Percentiles rank a stretch among this genome's conserved stretches.
Conservation (phyloP, 2,113 vertebrate species). For the Centrocercus urophasianus region DNA sequence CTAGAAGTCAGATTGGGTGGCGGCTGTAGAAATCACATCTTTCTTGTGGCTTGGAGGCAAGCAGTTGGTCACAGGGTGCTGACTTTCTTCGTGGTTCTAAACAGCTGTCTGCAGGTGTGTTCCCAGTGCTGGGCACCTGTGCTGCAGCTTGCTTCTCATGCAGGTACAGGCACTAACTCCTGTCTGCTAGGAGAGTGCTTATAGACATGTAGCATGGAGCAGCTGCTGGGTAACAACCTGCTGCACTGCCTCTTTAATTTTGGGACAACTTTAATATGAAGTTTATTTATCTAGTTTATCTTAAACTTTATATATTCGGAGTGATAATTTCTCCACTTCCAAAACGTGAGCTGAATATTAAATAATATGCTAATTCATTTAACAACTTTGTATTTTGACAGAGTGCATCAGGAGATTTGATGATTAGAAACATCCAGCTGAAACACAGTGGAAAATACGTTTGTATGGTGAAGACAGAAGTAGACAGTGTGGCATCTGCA, state of each 20-base stretch:
- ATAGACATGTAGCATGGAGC: rapidly evolving
- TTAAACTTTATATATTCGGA: background rate
- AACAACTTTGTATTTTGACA: conserved; percentile 30
- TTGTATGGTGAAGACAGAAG: conserved; percentile 89
- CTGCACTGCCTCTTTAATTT: background rate
- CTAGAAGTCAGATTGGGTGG: background rate
- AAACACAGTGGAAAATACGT: conserved; percentile 92
- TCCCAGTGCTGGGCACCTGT: rapidly evolving
- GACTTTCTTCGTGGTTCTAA: background rate
- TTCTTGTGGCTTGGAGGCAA: background rate
- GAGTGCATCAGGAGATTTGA: conserved; percentile 90
- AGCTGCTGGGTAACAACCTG: background rate
- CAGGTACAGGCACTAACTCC: rapidly evolving
- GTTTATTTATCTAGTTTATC: too few species aligned
- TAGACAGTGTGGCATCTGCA: conserved; percentile 90
- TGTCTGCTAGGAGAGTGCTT: background rate
- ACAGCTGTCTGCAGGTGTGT: rapidly evolving
- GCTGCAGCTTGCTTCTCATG: rapidly evolving
- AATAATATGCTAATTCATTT: background rate
- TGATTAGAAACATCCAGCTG: conserved; percentile 96
- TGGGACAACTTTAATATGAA: background rate
- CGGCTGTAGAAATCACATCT: background rate
- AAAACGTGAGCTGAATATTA: background rate
- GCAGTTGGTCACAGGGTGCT: background rate
- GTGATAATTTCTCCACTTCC: background rate